Evolutionary conservation across 2,797 vertebrate species (phyloP).

Genomic region (Aeoliscus strigatus): DNA sequence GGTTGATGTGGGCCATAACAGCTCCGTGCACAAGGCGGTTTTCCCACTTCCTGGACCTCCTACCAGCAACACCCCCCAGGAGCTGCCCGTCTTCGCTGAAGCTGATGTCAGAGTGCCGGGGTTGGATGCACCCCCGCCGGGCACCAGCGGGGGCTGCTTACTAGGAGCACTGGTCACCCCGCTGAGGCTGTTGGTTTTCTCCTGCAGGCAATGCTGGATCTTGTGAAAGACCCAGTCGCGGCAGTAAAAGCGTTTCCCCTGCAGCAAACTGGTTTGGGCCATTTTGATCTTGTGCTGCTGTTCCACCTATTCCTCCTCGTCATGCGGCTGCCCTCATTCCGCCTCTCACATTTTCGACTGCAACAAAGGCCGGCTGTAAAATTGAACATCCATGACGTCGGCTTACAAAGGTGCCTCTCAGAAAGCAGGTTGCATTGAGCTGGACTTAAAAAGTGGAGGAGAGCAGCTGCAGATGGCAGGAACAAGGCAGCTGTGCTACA

Average conservation of each 20-base stretch:
- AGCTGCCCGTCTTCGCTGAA: constrained; percentile 63
- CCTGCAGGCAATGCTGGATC: constrained; percentile 98
- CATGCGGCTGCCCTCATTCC: constrained; percentile 60
- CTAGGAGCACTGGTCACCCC: constrained; percentile 70
- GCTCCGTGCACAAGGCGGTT: constrained; percentile 91
- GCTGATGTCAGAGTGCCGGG: constrained; percentile 42
- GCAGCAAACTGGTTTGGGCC: constrained; percentile 96
- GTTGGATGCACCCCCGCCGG: constrained; percentile 64
- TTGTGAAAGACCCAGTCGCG: constrained; percentile 99
- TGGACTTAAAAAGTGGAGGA: constrained; percentile 13
- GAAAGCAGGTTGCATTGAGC: constrained; percentile 26
- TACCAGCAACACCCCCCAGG: constrained; percentile 94
- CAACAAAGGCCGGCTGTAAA: constrained; percentile 32
- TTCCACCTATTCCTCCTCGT: constrained; percentile 53
- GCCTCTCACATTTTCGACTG: constrained; percentile 53
- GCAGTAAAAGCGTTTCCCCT: constrained; percentile 98
- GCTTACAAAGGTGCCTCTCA: constrained; percentile 24
- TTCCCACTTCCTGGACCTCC: constrained; percentile 96
- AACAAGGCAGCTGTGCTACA: too few species aligned
- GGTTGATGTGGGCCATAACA: constrained; percentile 89
- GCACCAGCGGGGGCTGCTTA: constrained; percentile 67
- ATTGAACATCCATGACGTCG: constrained; percentile 53
- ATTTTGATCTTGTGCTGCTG: constrained; percentile 73
- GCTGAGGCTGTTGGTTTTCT: constrained; percentile 81
- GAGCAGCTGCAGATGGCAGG: too few species aligned